A percentile compares a stretch with the other conserved stretches of the same genome.
phyloP scores from a whole-genome alignment of 2,113 vertebrate species.

The Notothenia coriiceps region DNA sequence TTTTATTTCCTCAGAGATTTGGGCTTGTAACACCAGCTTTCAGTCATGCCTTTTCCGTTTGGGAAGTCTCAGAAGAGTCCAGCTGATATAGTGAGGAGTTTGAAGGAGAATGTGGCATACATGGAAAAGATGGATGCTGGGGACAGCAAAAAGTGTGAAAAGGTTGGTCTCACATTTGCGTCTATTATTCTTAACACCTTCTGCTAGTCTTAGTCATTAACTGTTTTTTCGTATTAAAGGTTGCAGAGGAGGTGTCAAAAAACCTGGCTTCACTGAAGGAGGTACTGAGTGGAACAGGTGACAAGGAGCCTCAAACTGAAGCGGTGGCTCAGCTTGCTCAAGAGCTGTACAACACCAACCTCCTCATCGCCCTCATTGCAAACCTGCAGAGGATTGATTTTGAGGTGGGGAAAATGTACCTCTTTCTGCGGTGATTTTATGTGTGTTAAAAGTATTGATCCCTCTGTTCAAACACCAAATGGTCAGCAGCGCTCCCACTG shows the following conservation, averaged over 20 bases:
- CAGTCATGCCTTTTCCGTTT: slow-evolving; percentile 87
- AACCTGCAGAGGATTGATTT: slow-evolving; percentile 87
- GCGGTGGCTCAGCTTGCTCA: slow-evolving; percentile 87
- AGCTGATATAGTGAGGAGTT: slow-evolving; percentile 84
- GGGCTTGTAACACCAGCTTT: slow-evolving; percentile 21
- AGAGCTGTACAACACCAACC: slow-evolving; percentile 88
- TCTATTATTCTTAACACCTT: background rate
- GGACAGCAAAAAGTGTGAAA: slow-evolving; percentile 86
- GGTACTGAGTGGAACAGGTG: slow-evolving; percentile 84
- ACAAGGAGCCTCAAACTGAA: slow-evolving; percentile 88
- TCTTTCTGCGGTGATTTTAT: background rate
- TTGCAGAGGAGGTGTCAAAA: slow-evolving; percentile 86
- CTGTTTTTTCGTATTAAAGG: slow-evolving; percentile 60
- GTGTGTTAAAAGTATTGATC: slow-evolving; percentile 51
- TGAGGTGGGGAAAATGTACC: slow-evolving; percentile 72
- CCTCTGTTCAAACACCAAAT: slow-evolving; percentile 10
- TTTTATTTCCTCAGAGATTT: slow-evolving; percentile 36
- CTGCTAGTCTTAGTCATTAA: background rate
- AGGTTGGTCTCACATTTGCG: slow-evolving; percentile 66
- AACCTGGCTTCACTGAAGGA: slow-evolving; percentile 85
- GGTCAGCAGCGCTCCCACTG: background rate
- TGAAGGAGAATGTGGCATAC: slow-evolving; percentile 85
- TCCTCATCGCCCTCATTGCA: slow-evolving; percentile 85
- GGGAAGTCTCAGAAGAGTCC: slow-evolving; percentile 88
- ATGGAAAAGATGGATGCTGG: slow-evolving; percentile 84